Base-by-base conservation (phyloP, 1,140 invertebrate species). In the Dendroctonus ponderosae region DNA sequence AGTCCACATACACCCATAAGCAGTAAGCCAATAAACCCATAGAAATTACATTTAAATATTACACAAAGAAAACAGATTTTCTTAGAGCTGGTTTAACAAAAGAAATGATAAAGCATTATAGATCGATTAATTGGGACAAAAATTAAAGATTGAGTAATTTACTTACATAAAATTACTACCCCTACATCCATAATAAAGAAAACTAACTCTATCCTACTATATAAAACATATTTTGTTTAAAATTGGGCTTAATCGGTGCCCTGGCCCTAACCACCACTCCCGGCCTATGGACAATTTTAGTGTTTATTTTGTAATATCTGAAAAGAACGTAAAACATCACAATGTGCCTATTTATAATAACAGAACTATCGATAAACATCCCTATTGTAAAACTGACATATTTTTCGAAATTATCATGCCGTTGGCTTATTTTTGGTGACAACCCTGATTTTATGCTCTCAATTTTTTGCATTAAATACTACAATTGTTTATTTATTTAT, bases 221-320 rank as follows among this genome's bases (percentile, higher is more conserved):
- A 61, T 68, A 68, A 68, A 58, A 63, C 66, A 68, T 68, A 49
- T 68, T 68, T 43, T 62, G 59, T 40, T 68, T 68, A 68, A 68
- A 68, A 63, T 68, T 68, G 9, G 66, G 66, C 44, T 63, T 68
- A 52, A 68, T 39, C 6, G 66, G 66, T 7, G 60, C 66, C 60
- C 66, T 38, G 38, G 66, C 66, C 53, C 66, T 56, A 62, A 68
- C 39, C 44, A 68, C 66, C 12, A 62, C 60, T 57, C 61, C 66
- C 54, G 43, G 66, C 66, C 66, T 68, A 68, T 68, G 66, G 66
- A 68, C 66, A 68, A 68, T 68, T 68, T 68, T 68, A 68, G 66
- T 68, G 60, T 68, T 68, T 62, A 68, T 48, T 68, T 68, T 68
- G 66, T 68, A 63, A 68, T 44, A 68, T 68, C 66, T 68, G 66